These are phyloP conservation scores for Eulemur macaco DNA, from an alignment of 2,113 vertebrate species.

Conservation along the genomic window DNA sequence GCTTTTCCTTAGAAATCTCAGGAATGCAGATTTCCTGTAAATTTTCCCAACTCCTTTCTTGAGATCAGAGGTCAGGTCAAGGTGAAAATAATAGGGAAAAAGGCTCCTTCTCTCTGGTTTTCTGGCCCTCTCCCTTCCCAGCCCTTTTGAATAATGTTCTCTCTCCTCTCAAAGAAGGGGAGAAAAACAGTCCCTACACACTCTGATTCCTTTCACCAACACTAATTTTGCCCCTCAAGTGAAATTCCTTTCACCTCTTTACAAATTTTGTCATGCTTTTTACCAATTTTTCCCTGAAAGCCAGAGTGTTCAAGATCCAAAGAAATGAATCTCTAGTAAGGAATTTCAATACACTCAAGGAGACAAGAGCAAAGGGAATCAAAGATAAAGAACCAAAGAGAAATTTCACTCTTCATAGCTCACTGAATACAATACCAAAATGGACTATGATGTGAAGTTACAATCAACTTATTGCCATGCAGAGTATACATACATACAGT, in stretches of 20 bases:
- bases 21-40: constrained; percentile 58
- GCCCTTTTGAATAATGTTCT: background rate
- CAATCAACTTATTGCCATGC: background rate
- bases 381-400: background rate
- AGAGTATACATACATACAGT: background rate
- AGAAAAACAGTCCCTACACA: background rate
- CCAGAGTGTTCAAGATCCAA: background rate
- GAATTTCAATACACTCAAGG: background rate
- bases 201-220: background rate
- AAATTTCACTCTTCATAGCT: background rate
- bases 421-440: background rate
- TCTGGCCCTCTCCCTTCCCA: background rate
- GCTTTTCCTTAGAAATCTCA: constrained; percentile 44
- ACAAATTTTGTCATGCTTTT: background rate
- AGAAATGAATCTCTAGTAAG: background rate
- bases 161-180: background rate
- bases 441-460: background rate
- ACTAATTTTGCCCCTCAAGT: background rate
- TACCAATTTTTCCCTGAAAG: constrained; percentile 39
- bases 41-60: constrained; percentile 24
- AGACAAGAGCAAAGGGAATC: background rate
- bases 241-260: constrained; percentile 2
- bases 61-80: constrained; percentile 36
- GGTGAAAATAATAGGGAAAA: background rate
- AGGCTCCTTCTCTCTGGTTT: background rate